Conservation (phyloP, 2,888 invertebrate genomes). For the Villa cingulata region DNA sequence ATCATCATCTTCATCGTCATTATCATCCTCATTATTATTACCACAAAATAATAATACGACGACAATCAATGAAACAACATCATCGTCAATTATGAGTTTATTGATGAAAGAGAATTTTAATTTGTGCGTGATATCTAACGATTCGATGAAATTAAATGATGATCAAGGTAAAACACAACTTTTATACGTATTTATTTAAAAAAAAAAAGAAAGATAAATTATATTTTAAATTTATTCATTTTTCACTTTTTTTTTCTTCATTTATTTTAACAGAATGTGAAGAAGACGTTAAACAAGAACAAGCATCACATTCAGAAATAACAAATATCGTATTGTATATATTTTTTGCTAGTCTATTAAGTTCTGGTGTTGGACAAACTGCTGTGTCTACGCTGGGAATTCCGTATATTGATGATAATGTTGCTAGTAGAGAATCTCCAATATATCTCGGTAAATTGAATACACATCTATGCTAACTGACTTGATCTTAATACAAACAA, state of each 20-base stretch:
- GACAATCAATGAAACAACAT: neutral
- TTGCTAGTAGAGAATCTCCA: slow-evolving; percentile 81
- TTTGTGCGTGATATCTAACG: slow-evolving; percentile 27
- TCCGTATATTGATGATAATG: slow-evolving; percentile 88
- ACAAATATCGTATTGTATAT: slow-evolving; percentile 72
- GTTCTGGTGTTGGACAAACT: slow-evolving; percentile 85
- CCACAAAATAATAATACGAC: no score
- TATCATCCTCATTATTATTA: neutral
- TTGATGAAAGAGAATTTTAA: slow-evolving; percentile 20
- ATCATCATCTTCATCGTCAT: neutral
- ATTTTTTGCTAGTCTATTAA: slow-evolving; percentile 74
- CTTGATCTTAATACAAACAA: no score
- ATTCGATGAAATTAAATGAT: slow-evolving; percentile 5
- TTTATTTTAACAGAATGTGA: slow-evolving; percentile 37
- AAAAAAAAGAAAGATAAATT: no score
- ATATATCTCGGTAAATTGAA: slow-evolving; percentile 70
- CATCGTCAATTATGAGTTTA: no score
- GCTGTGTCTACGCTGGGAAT: slow-evolving; percentile 85
- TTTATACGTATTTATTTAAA: no score
- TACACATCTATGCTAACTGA: no score
- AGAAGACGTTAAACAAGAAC: slow-evolving; percentile 47
- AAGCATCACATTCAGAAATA: slow-evolving; percentile 58
- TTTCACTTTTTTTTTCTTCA: neutral
- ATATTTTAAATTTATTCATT: neutral
- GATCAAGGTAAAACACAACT: slow-evolving; percentile 5